Base-by-base conservation (phyloP, 2,888 invertebrate genomes). In the Drosophila lacicola region DNA sequence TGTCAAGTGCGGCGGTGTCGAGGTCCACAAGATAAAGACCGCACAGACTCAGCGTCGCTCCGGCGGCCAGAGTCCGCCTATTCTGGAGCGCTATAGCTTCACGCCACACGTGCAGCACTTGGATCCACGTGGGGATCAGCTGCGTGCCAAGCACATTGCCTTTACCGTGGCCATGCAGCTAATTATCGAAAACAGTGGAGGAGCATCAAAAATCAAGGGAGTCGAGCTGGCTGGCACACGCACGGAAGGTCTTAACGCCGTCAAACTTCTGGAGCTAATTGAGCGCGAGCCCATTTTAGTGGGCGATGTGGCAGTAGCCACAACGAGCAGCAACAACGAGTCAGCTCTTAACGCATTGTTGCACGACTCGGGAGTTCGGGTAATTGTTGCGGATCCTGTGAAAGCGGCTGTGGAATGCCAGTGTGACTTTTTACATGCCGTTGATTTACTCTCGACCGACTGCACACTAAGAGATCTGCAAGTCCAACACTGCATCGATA, bases 1-100 rank as follows among this genome's bases (percentile, higher is more conserved):
- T 21, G 94, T 96, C 46, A 95, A 95, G 83, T 94, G 96, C 53
- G 98, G 97, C 36, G 98, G 98, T 46, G 94, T 98, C 11, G 97
- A 98, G 93, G 93, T 98, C 61, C 94, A 97, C 82, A 98, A 98
- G 58, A 94, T 98, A 91, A 98, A 98, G 93, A 97, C 97, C 0
- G 96, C 96, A 66, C 93, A 98, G 57, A 98, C 98, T 5, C 97
- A 98, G 53, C 94, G 97, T 49, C 95, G 97, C 67, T 95, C 95
- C 77, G 95, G 95, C 90, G 92, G 94, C 21, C 98, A 98, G 92
- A 93, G 95, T 10, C 90, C 95, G 21, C 98, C 98, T 21, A 95
- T 95, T 84, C 93, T 98, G 13, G 98, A 99, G 93, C 95, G 95
- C 77, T 98, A 97, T 92, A 93, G 94, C 36, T 98, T 98, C 91